Percentiles rank a stretch among this genome's conserved stretches.
phyloP scores from a whole-genome alignment of 2,113 vertebrate genomes.

The Channa maculata region DNA sequence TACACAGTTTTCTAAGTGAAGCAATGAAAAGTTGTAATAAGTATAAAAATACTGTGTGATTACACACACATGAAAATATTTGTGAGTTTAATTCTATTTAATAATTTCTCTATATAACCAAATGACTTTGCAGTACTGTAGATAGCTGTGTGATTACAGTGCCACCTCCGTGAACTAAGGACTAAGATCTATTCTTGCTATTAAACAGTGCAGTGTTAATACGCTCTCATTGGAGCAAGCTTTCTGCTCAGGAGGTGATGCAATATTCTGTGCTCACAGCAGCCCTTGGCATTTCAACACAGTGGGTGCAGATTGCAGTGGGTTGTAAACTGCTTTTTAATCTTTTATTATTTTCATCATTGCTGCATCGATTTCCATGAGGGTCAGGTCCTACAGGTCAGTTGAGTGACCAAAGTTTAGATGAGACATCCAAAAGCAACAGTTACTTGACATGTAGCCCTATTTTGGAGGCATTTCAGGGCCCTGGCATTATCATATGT shows the following conservation, averaged over 20 bases:
- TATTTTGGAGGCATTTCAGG: neutral
- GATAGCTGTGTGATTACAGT: conserved; percentile 27
- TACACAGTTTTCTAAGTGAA: too few species aligned
- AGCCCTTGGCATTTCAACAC: conserved; percentile 59
- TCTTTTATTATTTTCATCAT: conserved; percentile 57
- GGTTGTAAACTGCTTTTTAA: conserved; percentile 61
- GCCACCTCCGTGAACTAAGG: conserved; percentile 33
- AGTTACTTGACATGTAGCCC: neutral
- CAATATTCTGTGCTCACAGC: conserved; percentile 45
- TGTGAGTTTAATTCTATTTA: neutral
- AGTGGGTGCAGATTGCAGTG: conserved; percentile 54
- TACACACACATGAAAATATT: conserved; percentile 13
- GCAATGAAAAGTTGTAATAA: too few species aligned
- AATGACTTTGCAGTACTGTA: conserved; percentile 7
- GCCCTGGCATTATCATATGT: neutral
- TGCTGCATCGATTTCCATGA: neutral
- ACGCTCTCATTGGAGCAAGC: conserved; percentile 50
- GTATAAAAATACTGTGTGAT: neutral
- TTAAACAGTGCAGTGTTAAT: conserved; percentile 57
- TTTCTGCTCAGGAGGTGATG: conserved; percentile 50
- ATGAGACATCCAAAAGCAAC: conserved; percentile 8
- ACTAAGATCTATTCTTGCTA: conserved; percentile 45
- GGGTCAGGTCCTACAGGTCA: neutral
- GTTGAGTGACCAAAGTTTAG: neutral
- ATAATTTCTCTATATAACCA: conserved; percentile 19